Percentiles rank a stretch among this genome's conserved stretches.
These are phyloP conservation scores for Tipula unca DNA, from an alignment of 2,888 invertebrate species.

Conservation along the genomic window DNA sequence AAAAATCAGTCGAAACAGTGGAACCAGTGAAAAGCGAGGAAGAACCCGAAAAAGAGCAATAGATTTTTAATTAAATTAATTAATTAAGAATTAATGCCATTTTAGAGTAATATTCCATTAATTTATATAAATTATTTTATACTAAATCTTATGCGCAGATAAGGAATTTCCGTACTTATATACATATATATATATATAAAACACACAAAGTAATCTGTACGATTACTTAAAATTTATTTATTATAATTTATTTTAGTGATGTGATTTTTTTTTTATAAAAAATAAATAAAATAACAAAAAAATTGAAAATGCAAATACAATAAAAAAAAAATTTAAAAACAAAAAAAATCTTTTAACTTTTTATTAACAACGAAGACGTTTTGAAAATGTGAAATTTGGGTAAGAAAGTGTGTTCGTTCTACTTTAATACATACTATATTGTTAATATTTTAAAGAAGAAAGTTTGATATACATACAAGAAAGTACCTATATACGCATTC, in stretches of 20 bases:
- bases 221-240: background rate
- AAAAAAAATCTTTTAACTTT: background rate
- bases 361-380: background rate
- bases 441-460: background rate
- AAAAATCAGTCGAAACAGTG: background rate
- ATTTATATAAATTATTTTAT: conserved; percentile 8
- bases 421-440: background rate
- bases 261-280: conserved; percentile 1
- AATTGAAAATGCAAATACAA: background rate
- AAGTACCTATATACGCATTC: background rate
- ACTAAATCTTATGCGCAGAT: background rate
- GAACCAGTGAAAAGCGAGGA: background rate
- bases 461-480: background rate
- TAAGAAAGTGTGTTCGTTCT: background rate
- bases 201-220: background rate
- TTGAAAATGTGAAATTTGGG: background rate
- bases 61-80: background rate
- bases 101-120: background rate
- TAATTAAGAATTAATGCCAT: background rate
- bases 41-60: background rate
- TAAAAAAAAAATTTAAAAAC: background rate
- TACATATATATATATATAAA: no score
- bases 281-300: background rate
- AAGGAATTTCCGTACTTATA: background rate
- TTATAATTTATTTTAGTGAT: conserved; percentile 14